Conservation (phyloP, 2,797 vertebrate genomes). For the Neosilurus hyrtlii region DNA sequence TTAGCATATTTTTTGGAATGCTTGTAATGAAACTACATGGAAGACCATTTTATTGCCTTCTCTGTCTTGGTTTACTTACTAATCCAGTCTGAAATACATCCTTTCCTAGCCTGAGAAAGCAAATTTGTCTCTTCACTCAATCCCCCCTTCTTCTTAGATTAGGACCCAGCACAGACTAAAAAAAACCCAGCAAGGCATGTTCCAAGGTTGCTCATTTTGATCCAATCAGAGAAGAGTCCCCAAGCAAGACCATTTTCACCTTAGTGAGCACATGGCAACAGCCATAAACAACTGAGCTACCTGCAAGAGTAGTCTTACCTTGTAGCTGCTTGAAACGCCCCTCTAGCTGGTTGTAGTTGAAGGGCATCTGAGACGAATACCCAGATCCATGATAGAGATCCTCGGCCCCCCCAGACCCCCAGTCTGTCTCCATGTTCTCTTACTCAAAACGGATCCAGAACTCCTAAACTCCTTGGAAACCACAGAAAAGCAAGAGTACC, state of each 20-base stretch:
- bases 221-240: neutral
- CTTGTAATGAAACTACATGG: slow-evolving; percentile 22
- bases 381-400: slow-evolving; percentile 72
- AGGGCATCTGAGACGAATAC: slow-evolving; percentile 75
- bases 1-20: slow-evolving; percentile 17
- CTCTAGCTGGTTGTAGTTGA: slow-evolving; percentile 86
- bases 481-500: slow-evolving; percentile 19
- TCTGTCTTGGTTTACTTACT: slow-evolving; percentile 11
- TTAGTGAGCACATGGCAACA: slow-evolving; percentile 30
- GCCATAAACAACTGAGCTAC: slow-evolving; percentile 39
- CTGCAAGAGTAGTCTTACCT: slow-evolving; percentile 76
- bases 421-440: slow-evolving; percentile 82
- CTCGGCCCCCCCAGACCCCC: slow-evolving; percentile 71
- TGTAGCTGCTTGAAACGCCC: slow-evolving; percentile 94
- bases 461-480: slow-evolving; percentile 27
- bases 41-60: neutral
- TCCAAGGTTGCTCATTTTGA: neutral
- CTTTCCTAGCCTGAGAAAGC: neutral
- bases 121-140: slow-evolving; percentile 5
- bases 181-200: neutral
- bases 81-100: slow-evolving; percentile 28
- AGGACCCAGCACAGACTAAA: neutral
- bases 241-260: neutral
- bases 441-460: slow-evolving; percentile 33
- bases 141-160: slow-evolving; percentile 6